Evolutionary conservation across 92 coral and sea anemone species (phyloP), one percentile per base, ranked within the genome.

Genomic region (Chrysogorgia sp.): DNA sequence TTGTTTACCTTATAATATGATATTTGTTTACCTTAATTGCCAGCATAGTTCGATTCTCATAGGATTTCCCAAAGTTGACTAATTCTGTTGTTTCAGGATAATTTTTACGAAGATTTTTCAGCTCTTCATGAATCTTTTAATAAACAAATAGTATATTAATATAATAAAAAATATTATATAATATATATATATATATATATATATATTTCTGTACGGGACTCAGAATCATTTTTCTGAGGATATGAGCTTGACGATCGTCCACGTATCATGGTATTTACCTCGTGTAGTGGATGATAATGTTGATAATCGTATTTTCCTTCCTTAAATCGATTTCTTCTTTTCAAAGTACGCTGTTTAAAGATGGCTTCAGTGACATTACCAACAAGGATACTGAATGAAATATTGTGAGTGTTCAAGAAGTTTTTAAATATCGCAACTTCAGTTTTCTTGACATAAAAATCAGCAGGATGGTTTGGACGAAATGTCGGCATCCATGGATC

Each of bases 11-110:
- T 2, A 12, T 23, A 3, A 41, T 28, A 7, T 7, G 21, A 19
- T 8, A 7, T 33, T 10, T n/a, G n/a, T 35, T 8, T 40, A 93
- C 98, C 96, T 93, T 88, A 31, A 93, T 69, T 14, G 97, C 98
- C 49, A 81, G 29, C 90, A 94, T 91, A 22, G 49, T 81, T 31
- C 90, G 79, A 31, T 81, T 65, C 70, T 94, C 92, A 58, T 91
- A 91, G 0, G 98, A 88, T 9, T 34, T 56, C 31, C 98, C 98
- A 25, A 94, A 65, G 24, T 80, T 25, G 22, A 88, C 70, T 28
- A 89, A 58, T 1, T 66, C 63, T 12, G 97, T 92, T 32, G 80
- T 57, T 0, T 56, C 53, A 6, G 88, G 45, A 68, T 84, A 62
- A 0, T 10, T 9, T 0, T 34, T 2, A 3, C 66, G 96, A 33